A percentile compares a stretch with the other conserved stretches of the same genome.
Conservation (phyloP, 2,888 invertebrate genomes). For the Miltochrista miniata region DNA sequence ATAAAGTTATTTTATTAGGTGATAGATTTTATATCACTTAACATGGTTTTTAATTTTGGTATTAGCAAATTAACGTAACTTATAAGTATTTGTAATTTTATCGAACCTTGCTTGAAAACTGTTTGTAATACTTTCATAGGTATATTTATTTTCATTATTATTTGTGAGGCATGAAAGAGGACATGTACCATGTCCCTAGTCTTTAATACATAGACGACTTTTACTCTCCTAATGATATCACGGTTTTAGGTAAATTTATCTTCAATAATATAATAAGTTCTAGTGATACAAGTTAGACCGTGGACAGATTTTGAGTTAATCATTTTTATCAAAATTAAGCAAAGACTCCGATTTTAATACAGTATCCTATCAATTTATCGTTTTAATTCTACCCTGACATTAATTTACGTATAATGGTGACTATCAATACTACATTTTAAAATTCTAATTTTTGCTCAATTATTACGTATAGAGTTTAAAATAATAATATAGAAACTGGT, state of each 20-base stretch:
- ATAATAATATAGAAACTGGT: conserved; percentile 36
- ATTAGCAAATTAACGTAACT: not conserved
- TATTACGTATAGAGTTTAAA: conserved; percentile 68
- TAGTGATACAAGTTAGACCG: conserved; percentile 56
- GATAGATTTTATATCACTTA: not conserved
- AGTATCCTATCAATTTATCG: conserved; percentile 65
- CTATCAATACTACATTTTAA: conserved; percentile 77
- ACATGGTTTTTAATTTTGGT: too few relatives aligned
- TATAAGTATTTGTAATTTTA: too few relatives aligned
- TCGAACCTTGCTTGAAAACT: too few relatives aligned
- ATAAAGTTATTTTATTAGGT: conserved; percentile 6
- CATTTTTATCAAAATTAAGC: conserved; percentile 74
- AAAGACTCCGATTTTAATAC: conserved; percentile 67
- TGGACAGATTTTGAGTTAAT: conserved; percentile 76
- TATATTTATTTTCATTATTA: not conserved
- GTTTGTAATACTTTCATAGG: too few relatives aligned
- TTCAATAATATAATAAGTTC: conserved; percentile 40
- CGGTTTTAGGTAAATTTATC: conserved; percentile 53
- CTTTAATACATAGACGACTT: conserved; percentile 46
- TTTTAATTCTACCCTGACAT: conserved; percentile 89
- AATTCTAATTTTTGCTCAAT: conserved; percentile 71
- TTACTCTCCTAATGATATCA: conserved; percentile 71
- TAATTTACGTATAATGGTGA: conserved; percentile 95
- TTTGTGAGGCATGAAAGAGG: conserved; percentile 11
- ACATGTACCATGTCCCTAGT: conserved; percentile 7